Evolutionary conservation across 2,797 vertebrate genomes (phyloP).

Genomic region (Natrix natrix): DNA sequence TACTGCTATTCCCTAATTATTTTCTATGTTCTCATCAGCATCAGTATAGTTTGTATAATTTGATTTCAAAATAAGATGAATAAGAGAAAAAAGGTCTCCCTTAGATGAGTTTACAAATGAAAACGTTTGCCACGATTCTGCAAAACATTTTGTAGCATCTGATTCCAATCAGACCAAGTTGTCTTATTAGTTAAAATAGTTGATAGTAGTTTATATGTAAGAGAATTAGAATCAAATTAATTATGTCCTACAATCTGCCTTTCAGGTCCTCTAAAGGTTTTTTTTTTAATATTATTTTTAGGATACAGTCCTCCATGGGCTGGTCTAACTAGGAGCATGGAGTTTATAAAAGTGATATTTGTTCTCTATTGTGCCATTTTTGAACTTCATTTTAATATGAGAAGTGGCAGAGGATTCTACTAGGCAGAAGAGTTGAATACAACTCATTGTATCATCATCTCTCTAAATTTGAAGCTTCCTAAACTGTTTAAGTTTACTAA

Average conservation of each 20-base stretch:
- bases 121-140: background rate
- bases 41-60: background rate
- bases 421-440: background rate
- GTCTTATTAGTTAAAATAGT: background rate
- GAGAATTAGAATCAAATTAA: background rate
- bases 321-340: background rate
- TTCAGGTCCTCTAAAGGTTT: background rate
- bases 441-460: background rate
- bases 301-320: background rate
- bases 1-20: background rate
- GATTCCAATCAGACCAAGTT: background rate
- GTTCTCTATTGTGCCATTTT: background rate
- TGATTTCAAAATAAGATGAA: conserved; percentile 10
- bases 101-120: background rate
- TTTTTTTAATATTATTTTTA: background rate
- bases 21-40: conserved; percentile 14
- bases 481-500: background rate
- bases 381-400: background rate
- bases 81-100: conserved; percentile 3
- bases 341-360: background rate
- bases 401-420: background rate
- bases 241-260: background rate
- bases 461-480: background rate
- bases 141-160: background rate
- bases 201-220: background rate